Base-by-base conservation (phyloP, 2,797 vertebrate species). In the Bradypus variegatus region DNA sequence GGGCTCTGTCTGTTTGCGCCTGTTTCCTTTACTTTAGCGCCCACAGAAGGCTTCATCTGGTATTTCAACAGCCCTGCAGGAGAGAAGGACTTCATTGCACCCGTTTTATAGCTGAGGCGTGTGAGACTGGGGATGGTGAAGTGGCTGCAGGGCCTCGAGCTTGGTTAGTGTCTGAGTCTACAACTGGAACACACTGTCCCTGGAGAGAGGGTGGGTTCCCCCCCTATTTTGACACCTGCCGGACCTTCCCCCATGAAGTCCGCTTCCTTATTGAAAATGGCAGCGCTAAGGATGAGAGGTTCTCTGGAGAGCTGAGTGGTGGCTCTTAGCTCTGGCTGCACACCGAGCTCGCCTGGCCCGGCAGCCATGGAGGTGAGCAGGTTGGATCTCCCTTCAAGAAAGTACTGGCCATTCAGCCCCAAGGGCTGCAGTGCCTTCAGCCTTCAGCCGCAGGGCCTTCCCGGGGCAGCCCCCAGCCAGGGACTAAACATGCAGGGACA, bases 311-410 rank as follows among this genome's bases (percentile, higher is more conserved):
- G 31, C 8, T 19, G 38, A 65, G 38, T 58, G 8, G 21, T 45
- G 41, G 41, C 31, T 76, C 45, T 76, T 70, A n/a, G 14, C 1
- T 1, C 8, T 53, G 23, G 9, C 64, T 2, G 0, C 62, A 45
- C 1, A 2, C 23, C 2, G 60, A 83, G 84, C n/a, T 55, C 62
- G 31, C 33, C 38, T 38, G 69, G n/a, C 19, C 38, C 5, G 70
- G 25, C 38, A 72, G 38, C 38, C 12, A 2, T 2, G 45, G 50
- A 48, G 12, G 18, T 25, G 12, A 0, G 0, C 16, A 5, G 25
- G 53, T 60, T 25, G 79, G 50, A 33, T 50, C 50, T 83, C 72
- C 36, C 69, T 55, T 29, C 27, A 8, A 58, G 62, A 36, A 82
- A 25, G 64, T 70, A 11, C 62, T 83, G 70, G 45, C 2, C 5